phyloP scores from a whole-genome alignment of 2,113 vertebrate genomes.

The Perognathus longimembris region DNA sequence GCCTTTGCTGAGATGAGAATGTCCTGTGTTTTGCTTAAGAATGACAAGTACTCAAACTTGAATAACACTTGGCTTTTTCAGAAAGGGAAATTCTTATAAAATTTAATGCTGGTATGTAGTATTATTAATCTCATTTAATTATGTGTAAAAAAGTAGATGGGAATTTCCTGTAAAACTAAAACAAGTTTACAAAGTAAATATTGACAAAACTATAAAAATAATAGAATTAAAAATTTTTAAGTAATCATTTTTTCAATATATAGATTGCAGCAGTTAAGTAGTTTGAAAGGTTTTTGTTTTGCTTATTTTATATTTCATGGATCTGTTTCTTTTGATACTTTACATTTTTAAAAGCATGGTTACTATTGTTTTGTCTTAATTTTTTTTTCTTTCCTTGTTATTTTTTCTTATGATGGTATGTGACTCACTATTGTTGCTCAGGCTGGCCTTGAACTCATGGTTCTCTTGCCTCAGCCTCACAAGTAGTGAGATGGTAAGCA shows the following conservation, averaged over 20 bases:
- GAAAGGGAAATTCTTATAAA: conserved; percentile 22
- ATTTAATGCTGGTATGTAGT: not conserved
- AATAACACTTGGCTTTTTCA: not conserved
- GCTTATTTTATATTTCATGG: conserved; percentile 5
- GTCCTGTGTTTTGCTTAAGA: conserved; percentile 6
- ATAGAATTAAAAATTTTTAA: not conserved
- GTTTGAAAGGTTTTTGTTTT: conserved; percentile 25
- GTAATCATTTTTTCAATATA: not conserved
- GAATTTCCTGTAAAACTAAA: conserved; percentile 43
- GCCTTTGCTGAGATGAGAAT: not conserved
- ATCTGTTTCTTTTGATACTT: not conserved
- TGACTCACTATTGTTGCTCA: not conserved
- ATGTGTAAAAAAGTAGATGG: not conserved
- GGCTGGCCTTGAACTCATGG: not conserved
- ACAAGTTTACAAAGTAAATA: conserved; percentile 1
- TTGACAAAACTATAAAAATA: not conserved
- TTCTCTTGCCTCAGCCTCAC: not conserved
- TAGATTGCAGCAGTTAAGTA: not conserved
- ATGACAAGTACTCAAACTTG: not conserved
- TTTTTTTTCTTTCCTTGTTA: not conserved
- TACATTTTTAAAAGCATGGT: conserved; percentile 17
- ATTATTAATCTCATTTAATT: conserved; percentile 22
- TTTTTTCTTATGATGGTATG: not conserved
- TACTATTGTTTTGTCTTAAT: not conserved
- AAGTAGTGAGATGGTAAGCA: not conserved